Evolutionary conservation across 1,140 invertebrate species (phyloP).

Genomic region (Orussus abietinus): DNA sequence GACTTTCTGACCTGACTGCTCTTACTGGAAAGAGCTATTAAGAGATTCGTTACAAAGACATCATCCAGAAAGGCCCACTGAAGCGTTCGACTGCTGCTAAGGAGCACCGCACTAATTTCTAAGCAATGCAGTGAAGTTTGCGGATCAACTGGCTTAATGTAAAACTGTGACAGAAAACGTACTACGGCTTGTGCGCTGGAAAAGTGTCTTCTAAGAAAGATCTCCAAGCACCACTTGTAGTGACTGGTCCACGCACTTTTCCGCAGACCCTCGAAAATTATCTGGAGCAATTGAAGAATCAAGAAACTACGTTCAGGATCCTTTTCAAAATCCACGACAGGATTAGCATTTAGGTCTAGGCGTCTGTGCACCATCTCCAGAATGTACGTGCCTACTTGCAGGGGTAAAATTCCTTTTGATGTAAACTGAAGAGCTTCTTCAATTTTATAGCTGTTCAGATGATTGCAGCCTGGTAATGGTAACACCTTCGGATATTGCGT

Average conservation of each 20-base stretch:
- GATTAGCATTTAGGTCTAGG: slow-evolving; percentile 33
- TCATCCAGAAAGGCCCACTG: slow-evolving; percentile 38
- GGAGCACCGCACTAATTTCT: slow-evolving; percentile 26
- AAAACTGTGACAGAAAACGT: slow-evolving; percentile 40
- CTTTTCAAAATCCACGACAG: slow-evolving; percentile 37
- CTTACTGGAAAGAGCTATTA: slow-evolving; percentile 36
- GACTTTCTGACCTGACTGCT: slow-evolving; percentile 29
- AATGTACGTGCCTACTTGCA: slow-evolving; percentile 45
- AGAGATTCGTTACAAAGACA: slow-evolving; percentile 39
- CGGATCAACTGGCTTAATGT: slow-evolving; percentile 35
- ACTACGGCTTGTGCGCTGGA: slow-evolving; percentile 28
- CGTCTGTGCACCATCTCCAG: slow-evolving; percentile 47
- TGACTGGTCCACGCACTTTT: slow-evolving; percentile 26
- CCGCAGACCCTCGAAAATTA: slow-evolving; percentile 39
- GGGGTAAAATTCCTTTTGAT: slow-evolving; percentile 33
- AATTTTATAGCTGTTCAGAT: slow-evolving; percentile 41
- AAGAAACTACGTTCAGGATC: slow-evolving; percentile 36
- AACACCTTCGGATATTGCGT: slow-evolving; percentile 28
- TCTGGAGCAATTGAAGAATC: slow-evolving; percentile 39
- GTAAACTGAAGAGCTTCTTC: slow-evolving; percentile 32
- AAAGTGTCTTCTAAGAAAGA: slow-evolving; percentile 47
- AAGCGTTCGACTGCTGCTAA: slow-evolving; percentile 26
- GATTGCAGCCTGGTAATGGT: slow-evolving; percentile 29
- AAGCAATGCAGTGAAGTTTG: slow-evolving; percentile 39
- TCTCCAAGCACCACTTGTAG: slow-evolving; percentile 43